Percentiles rank a stretch among this genome's conserved stretches.
Conservation (phyloP, 1,140 invertebrate species). For the Pseudomyrmex flavicornis region DNA sequence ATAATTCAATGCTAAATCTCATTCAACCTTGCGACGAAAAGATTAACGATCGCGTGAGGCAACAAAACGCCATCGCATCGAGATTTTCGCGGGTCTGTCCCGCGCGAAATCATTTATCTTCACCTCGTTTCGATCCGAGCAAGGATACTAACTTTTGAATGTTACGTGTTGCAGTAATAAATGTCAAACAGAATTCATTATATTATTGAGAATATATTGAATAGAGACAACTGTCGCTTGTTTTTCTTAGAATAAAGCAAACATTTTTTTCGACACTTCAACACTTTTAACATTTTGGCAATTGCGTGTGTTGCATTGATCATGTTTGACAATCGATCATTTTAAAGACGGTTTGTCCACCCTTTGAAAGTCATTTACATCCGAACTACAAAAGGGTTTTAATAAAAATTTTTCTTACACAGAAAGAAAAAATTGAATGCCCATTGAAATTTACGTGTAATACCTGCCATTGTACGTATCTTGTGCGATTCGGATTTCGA, state of each 20-base stretch:
- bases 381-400: too few species aligned
- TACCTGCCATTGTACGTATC: background rate
- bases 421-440: background rate
- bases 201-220: background rate
- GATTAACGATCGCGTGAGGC: constrained; percentile 29
- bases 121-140: background rate
- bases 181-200: constrained; percentile 2
- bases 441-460: background rate
- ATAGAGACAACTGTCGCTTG: background rate
- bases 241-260: background rate
- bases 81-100: constrained; percentile 11
- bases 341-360: background rate
- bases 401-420: background rate
- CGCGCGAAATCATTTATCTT: constrained; percentile 23
- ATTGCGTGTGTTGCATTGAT: background rate
- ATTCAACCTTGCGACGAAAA: constrained; percentile 13
- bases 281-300: background rate
- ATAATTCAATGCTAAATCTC: constrained; percentile 9
- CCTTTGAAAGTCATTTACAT: background rate
- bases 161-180: background rate
- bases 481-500: background rate
- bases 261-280: background rate
- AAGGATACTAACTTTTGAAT: constrained; percentile 16
- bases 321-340: background rate
- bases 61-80: constrained; percentile 19